These are phyloP conservation scores for Syngnathus floridae DNA, from an alignment of 2,113 vertebrate genomes.

Conservation along the genomic window DNA sequence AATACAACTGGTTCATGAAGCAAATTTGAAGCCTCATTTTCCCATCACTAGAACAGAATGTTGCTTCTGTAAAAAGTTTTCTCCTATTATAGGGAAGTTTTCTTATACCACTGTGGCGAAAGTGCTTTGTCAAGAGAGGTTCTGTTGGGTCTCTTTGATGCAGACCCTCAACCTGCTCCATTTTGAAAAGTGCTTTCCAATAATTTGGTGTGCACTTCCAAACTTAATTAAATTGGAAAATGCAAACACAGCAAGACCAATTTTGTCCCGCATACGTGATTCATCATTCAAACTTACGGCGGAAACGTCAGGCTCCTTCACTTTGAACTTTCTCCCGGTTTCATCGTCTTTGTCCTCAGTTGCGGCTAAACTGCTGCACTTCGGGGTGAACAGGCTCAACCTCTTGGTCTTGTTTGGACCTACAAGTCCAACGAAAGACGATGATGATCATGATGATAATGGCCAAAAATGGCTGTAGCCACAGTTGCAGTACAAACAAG, in stretches of 20 bases:
- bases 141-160: neutral
- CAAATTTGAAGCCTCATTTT: too few species aligned
- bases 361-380: slow-evolving; percentile 11
- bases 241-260: neutral
- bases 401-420: slow-evolving; percentile 53
- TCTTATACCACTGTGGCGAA: neutral
- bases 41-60: neutral
- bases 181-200: neutral
- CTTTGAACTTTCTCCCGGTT: slow-evolving; percentile 31
- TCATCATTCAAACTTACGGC: slow-evolving; percentile 36
- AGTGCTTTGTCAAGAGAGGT: neutral
- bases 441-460: too few species aligned
- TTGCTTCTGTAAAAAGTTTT: neutral
- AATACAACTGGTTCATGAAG: too few species aligned
- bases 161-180: neutral
- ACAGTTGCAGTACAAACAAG: neutral
- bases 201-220: neutral
- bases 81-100: neutral
- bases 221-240: neutral
- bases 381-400: slow-evolving; percentile 38
- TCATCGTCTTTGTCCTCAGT: slow-evolving; percentile 29
- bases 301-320: slow-evolving; percentile 25
- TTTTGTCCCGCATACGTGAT: too few species aligned
- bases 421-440: slow-evolving; percentile 16
- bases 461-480: too few species aligned